Evolutionary conservation across 2,888 invertebrate genomes (phyloP).

Genomic region (Imbricaverruca yamaguchii): DNA sequence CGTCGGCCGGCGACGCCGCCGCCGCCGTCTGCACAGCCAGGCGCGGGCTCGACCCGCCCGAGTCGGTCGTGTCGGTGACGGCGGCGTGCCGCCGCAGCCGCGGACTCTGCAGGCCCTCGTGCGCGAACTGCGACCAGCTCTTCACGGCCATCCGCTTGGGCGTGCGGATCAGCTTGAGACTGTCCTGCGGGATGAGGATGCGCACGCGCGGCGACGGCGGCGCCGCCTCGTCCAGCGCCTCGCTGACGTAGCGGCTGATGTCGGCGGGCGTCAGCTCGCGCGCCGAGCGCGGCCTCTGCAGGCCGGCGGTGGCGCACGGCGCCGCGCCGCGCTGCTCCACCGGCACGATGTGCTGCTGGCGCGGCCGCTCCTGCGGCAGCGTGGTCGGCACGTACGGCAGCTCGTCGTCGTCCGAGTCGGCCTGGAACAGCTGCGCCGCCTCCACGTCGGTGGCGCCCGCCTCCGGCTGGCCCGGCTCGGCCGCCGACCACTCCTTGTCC

Average conservation of each 20-base stretch:
- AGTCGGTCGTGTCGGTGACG: background rate
- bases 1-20: background rate
- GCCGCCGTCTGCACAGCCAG: background rate
- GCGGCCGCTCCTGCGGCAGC: conserved; percentile 71
- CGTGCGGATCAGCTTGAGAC: conserved; percentile 31
- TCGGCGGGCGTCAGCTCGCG: conserved; percentile 61
- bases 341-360: conserved; percentile 71
- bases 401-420: conserved; percentile 65
- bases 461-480: conserved; percentile 58
- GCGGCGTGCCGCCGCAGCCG: conserved; percentile 37
- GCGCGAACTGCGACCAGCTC: conserved; percentile 44
- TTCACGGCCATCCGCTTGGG: conserved; percentile 47
- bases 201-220: conserved; percentile 29
- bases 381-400: conserved; percentile 86
- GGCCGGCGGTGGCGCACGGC: conserved; percentile 52
- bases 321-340: conserved; percentile 54
- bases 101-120: conserved; percentile 48
- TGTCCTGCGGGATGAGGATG: conserved; percentile 30
- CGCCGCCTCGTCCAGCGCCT: conserved; percentile 22
- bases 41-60: background rate
- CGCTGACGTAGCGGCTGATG: conserved; percentile 43
- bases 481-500: conserved; percentile 55
- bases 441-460: conserved; percentile 40
- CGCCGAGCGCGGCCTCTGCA: conserved; percentile 62
- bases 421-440: conserved; percentile 58